Evolutionary conservation across 2,888 invertebrate species (phyloP).

Genomic region (Perizoma flavofasciatum): DNA sequence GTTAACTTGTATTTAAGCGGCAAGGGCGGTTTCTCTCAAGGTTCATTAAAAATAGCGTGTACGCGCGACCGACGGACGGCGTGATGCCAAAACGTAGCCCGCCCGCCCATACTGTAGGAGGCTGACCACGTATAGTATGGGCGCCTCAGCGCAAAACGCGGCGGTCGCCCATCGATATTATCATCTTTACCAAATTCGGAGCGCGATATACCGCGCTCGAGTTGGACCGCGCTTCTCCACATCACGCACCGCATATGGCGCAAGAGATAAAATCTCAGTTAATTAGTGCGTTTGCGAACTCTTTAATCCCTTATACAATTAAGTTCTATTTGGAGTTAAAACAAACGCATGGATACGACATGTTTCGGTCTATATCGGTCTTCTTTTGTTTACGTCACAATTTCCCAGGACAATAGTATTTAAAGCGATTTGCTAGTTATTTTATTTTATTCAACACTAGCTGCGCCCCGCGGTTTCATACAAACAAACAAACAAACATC

Average conservation of each 20-base stretch:
- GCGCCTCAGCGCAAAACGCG: conserved; percentile 46
- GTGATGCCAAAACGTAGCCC: conserved; percentile 76
- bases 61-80: conserved; percentile 50
- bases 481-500: too few relatives aligned
- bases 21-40: conserved; percentile 82
- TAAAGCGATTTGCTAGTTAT: too few relatives aligned
- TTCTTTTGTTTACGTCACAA: too few relatives aligned
- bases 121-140: conserved; percentile 28
- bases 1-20: conserved; percentile 60
- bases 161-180: conserved; percentile 52
- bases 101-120: conserved; percentile 71
- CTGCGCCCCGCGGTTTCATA: too few relatives aligned
- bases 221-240: conserved; percentile 24
- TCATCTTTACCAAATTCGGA: conserved; percentile 65
- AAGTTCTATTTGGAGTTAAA: not conserved
- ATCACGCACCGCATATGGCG: conserved; percentile 14
- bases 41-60: conserved; percentile 78
- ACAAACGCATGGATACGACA: not conserved
- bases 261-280: conserved; percentile 9
- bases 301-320: not conserved
- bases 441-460: too few relatives aligned
- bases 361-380: too few relatives aligned
- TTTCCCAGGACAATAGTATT: too few relatives aligned
- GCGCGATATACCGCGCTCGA: conserved; percentile 38
- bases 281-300: conserved; percentile 14